phyloP scores from a whole-genome alignment of 2,113 vertebrate species.

The Limanda limanda region DNA sequence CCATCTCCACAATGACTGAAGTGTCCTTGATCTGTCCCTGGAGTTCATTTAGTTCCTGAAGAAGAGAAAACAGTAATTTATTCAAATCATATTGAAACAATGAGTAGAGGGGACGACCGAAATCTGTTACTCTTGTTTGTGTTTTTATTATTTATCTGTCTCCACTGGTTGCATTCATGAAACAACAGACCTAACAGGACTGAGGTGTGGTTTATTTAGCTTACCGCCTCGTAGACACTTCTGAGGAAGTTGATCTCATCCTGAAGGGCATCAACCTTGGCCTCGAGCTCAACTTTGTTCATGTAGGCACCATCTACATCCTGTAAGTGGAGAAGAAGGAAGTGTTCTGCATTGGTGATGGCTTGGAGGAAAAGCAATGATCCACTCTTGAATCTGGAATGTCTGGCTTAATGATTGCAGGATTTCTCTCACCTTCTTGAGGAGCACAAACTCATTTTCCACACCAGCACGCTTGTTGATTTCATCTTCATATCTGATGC shows the following conservation, averaged over 20 bases:
- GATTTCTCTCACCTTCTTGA: constrained; percentile 88
- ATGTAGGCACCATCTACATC: constrained; percentile 93
- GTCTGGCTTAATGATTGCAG: neutral
- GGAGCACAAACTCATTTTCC: constrained; percentile 94
- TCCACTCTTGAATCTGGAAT: neutral
- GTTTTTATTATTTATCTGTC: neutral
- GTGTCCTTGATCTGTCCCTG: constrained; percentile 90
- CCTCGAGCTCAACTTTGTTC: constrained; percentile 92
- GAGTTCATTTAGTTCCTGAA: constrained; percentile 86
- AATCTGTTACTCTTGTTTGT: neutral
- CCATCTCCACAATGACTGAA: constrained; percentile 89
- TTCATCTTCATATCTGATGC: constrained; percentile 92
- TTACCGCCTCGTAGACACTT: constrained; percentile 88
- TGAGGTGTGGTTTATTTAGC: neutral
- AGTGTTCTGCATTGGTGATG: neutral
- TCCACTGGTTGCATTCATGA: neutral
- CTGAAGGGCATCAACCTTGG: constrained; percentile 87
- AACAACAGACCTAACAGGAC: neutral
- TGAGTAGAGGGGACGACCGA: neutral
- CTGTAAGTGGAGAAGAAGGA: constrained; percentile 67
- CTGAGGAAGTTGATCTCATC: constrained; percentile 93
- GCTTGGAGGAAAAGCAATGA: neutral
- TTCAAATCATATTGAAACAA: neutral
- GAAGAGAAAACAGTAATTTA: neutral
- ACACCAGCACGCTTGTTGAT: constrained; percentile 91